A percentile compares a stretch with the other conserved stretches of the same genome.
Conservation (phyloP, 2,113 vertebrate genomes). For the Ammodytes marinus region DNA sequence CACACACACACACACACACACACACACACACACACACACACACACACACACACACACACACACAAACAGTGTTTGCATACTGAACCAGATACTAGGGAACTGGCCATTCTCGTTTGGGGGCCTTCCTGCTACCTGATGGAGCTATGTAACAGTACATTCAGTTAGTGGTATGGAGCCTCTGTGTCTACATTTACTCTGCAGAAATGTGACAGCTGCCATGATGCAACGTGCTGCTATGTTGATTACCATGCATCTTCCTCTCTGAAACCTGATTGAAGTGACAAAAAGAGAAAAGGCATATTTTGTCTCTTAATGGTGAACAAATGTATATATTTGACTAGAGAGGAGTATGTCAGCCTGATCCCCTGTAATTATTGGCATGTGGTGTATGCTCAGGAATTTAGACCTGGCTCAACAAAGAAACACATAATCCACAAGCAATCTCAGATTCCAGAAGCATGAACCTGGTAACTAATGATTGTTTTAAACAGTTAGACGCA, state of each 20-base stretch:
- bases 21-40: neutral
- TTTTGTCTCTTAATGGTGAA: too few relatives aligned
- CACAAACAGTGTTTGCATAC: neutral
- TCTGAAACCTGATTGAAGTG: neutral
- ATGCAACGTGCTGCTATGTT: neutral
- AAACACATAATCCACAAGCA: neutral
- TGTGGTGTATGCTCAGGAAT: neutral
- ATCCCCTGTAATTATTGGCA: slow-evolving; percentile 11
- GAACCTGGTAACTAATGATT: neutral
- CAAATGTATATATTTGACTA: too few relatives aligned
- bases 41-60: too few relatives aligned
- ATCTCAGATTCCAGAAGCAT: neutral
- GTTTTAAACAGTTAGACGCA: neutral
- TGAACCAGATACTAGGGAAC: slow-evolving; percentile 8
- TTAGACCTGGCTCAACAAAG: neutral
- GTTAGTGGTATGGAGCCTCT: neutral
- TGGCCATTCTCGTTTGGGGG: slow-evolving; percentile 3
- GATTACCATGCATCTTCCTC: neutral
- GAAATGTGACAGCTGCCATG: neutral
- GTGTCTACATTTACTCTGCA: neutral
- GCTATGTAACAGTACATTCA: neutral
- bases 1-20: neutral
- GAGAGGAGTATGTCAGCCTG: neutral
- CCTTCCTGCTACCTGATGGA: neutral
- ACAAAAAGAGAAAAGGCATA: slow-evolving; percentile 18